phyloP scores from a whole-genome alignment of 2,113 vertebrate genomes.

The Bos indicus region DNA sequence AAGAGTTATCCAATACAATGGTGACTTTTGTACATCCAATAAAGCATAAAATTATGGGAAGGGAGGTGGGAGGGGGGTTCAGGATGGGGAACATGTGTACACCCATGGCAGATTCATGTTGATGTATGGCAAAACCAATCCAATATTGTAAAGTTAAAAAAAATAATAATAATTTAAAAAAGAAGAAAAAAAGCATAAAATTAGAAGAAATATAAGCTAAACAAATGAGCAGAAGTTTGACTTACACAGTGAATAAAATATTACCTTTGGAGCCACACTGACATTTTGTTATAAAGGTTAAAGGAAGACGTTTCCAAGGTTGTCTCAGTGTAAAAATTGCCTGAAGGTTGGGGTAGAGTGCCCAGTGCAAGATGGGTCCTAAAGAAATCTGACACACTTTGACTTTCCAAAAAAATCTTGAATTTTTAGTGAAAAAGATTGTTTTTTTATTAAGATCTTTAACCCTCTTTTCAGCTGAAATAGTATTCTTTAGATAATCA shows the following conservation, averaged over 20 bases:
- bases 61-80: no score
- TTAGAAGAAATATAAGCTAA: constrained; percentile 28
- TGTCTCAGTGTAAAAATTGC: constrained; percentile 27
- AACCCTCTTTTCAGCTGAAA: neutral
- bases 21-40: constrained; percentile 1
- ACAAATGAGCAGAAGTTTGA: constrained; percentile 22
- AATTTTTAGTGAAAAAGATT: neutral
- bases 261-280: constrained; percentile 18
- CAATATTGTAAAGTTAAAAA: no score
- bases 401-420: neutral
- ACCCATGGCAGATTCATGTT: no score
- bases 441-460: neutral
- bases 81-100: no score
- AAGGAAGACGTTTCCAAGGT: constrained; percentile 18
- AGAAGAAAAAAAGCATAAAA: neutral
- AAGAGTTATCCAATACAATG: neutral
- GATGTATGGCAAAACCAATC: no score
- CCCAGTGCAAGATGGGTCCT: neutral
- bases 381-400: constrained; percentile 4
- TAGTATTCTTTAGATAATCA: neutral
- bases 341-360: neutral
- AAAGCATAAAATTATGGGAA: neutral
- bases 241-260: constrained; percentile 11
- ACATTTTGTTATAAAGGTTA: constrained; percentile 46
- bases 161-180: no score